These are phyloP conservation scores for Camponotus pennsylvanicus DNA, from an alignment of 1,140 invertebrate species.

Conservation along the genomic window DNA sequence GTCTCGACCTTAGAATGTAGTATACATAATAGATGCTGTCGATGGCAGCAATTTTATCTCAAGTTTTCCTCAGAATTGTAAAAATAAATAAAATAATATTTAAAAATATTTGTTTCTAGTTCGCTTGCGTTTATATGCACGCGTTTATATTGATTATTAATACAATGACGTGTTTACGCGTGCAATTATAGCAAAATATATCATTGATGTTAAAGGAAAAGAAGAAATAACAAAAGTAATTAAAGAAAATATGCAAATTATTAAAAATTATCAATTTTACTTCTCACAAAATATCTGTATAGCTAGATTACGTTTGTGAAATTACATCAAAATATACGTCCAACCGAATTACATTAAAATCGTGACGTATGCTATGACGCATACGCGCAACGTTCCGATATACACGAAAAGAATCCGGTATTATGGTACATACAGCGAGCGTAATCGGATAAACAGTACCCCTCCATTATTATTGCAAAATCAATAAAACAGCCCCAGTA, in stretches of 20 bases:
- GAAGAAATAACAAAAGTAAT: conserved; percentile 15
- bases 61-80: background rate
- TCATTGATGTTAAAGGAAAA: background rate
- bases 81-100: conserved; percentile 34
- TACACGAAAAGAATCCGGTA: conserved; percentile 19
- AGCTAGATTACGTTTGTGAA: background rate
- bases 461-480: conserved; percentile 57
- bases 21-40: background rate
- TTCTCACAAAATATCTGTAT: background rate
- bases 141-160: conserved; percentile 21
- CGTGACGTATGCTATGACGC: conserved; percentile 30
- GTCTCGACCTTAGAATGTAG: background rate
- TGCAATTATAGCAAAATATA: background rate
- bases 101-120: background rate
- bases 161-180: background rate
- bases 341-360: conserved; percentile 50
- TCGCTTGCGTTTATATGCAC: background rate
- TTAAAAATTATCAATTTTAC: conserved; percentile 23
- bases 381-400: background rate
- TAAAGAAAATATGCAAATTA: conserved; percentile 12
- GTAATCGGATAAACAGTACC: conserved; percentile 59
- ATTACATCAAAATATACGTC: conserved; percentile 41
- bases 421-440: conserved; percentile 30
- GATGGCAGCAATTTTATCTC: background rate
- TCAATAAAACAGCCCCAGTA: conserved; percentile 46